A percentile compares a stretch with the other conserved stretches of the same genome.
Conservation (phyloP, 2,797 vertebrate species). For the Enteromius treurensis region DNA sequence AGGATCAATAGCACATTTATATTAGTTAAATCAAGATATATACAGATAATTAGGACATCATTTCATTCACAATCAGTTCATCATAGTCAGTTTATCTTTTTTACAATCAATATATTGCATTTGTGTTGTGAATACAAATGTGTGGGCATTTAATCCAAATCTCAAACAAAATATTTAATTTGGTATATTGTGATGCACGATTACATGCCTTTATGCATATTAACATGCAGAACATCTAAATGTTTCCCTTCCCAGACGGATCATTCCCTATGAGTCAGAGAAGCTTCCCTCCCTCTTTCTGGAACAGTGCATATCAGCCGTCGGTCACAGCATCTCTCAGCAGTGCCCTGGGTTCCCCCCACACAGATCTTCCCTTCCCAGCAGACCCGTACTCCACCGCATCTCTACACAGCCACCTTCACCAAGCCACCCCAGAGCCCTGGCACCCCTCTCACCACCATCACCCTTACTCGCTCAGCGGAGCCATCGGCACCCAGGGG, state of each 20-base stretch:
- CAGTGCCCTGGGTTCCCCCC: conserved; percentile 81
- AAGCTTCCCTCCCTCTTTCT: conserved; percentile 95
- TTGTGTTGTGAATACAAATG: neutral
- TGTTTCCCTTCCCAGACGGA: conserved; percentile 73
- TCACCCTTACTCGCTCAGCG: conserved; percentile 85
- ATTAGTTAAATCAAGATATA: neutral
- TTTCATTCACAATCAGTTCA: neutral
- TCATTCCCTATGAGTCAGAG: conserved; percentile 96
- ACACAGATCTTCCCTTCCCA: conserved; percentile 89
- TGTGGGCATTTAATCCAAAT: neutral
- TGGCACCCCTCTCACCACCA: conserved; percentile 94
- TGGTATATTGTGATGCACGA: neutral
- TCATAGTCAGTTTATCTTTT: no score
- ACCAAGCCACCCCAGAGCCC: conserved; percentile 87
- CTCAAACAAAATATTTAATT: neutral
- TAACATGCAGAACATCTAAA: neutral
- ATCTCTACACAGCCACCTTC: conserved; percentile 91
- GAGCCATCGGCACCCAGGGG: conserved; percentile 83
- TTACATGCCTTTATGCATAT: neutral
- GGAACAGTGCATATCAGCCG: conserved; percentile 95
- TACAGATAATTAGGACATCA: neutral
- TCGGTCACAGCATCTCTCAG: conserved; percentile 81
- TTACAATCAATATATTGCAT: neutral
- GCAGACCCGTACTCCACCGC: conserved; percentile 87
- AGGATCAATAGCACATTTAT: neutral